Conservation (phyloP, 2,888 invertebrate genomes). For the Acrocera orbiculus region DNA sequence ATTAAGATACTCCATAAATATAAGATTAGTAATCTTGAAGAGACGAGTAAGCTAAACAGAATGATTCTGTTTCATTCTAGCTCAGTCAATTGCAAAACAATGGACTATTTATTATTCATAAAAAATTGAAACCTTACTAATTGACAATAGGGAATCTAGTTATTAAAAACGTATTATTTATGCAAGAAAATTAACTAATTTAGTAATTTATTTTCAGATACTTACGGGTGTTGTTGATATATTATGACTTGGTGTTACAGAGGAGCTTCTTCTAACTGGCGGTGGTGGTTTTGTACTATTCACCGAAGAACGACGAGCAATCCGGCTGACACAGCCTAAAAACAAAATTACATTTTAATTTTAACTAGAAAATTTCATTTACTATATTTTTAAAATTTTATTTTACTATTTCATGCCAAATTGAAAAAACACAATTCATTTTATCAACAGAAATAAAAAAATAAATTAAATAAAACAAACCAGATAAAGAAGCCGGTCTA, state of each 20-base stretch:
- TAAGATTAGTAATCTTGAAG: no score
- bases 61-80: no score
- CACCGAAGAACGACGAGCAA: conserved; percentile 30
- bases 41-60: no score
- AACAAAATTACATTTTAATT: neutral
- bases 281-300: conserved; percentile 53
- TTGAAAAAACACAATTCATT: conserved; percentile 10
- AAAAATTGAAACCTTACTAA: no score
- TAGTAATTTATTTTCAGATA: conserved; percentile 7
- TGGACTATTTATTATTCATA: no score
- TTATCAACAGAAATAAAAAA: conserved; percentile 15
- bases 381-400: neutral
- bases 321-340: conserved; percentile 23
- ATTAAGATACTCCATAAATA: no score
- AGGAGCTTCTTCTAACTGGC: conserved; percentile 65
- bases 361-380: neutral
- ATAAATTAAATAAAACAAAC: conserved; percentile 24
- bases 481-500: conserved; percentile 31
- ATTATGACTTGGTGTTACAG: conserved; percentile 31
- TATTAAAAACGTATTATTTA: no score
- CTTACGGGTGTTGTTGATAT: conserved; percentile 23
- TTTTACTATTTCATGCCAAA: conserved; percentile 9
- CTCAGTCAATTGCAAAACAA: no score
- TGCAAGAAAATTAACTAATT: no score
- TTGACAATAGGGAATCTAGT: no score